These are phyloP conservation scores for Psittacula echo DNA, from an alignment of 2,797 vertebrate genomes.

Conservation along the genomic window DNA sequence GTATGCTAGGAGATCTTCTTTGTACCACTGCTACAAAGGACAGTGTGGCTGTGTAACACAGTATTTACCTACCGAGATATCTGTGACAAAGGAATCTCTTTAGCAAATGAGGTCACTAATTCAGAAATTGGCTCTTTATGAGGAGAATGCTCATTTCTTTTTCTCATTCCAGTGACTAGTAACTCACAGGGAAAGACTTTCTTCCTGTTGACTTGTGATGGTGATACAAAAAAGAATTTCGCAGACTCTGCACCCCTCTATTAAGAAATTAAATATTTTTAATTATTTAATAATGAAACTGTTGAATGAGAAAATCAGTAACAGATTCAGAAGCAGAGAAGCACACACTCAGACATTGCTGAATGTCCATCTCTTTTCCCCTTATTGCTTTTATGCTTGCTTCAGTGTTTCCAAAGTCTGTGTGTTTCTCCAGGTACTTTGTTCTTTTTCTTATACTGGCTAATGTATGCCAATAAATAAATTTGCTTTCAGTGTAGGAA, in stretches of 20 bases:
- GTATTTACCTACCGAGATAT: conserved; percentile 46
- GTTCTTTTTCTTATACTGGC: background rate
- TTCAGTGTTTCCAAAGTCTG: conserved; percentile 16
- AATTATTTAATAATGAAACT: conserved; percentile 67
- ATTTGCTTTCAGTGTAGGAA: conserved; percentile 36
- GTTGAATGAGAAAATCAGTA: conserved; percentile 21
- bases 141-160: background rate
- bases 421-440: background rate
- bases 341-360: background rate
- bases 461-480: background rate
- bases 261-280: conserved; percentile 64
- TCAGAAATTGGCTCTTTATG: conserved; percentile 61
- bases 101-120: conserved; percentile 64
- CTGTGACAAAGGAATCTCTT: conserved; percentile 67
- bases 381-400: background rate
- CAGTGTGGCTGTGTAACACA: background rate
- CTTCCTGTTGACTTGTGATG: conserved; percentile 73
- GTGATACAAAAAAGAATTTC: conserved; percentile 55
- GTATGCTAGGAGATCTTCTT: conserved; percentile 26
- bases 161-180: background rate
- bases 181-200: conserved; percentile 45
- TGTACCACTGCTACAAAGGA: conserved; percentile 4
- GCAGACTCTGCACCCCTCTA: background rate
- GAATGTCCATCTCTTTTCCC: background rate
- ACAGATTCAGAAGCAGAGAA: background rate